phyloP scores from a whole-genome alignment of 2,797 vertebrate genomes.

The Tauraco hartlaubi region DNA sequence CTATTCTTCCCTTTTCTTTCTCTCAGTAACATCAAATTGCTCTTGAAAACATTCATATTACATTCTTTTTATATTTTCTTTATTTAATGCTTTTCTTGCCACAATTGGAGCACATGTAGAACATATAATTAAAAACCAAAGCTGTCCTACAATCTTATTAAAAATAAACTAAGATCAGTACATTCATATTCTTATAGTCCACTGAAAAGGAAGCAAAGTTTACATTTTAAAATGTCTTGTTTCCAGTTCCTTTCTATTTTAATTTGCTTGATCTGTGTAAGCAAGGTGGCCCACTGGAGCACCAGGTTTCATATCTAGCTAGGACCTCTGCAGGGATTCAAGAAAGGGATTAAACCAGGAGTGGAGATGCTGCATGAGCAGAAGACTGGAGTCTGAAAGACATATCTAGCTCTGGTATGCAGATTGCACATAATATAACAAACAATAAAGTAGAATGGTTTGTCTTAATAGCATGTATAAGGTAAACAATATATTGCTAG shows the following conservation, averaged over 20 bases:
- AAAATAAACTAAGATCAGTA: background rate
- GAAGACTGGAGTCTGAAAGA: background rate
- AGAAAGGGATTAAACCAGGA: background rate
- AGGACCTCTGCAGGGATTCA: background rate
- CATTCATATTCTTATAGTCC: background rate
- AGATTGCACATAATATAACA: background rate
- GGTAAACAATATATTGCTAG: background rate
- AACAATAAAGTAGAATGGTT: background rate
- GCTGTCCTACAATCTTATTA: background rate
- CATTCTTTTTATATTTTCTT: background rate
- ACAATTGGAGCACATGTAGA: background rate
- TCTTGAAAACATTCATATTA: background rate
- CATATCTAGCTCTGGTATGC: rapidly evolving
- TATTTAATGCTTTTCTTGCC: background rate
- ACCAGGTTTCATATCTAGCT: background rate
- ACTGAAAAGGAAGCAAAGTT: background rate
- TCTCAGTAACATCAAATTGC: background rate
- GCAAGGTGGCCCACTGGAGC: background rate
- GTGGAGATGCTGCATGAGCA: background rate
- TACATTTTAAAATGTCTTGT: background rate
- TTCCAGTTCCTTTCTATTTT: background rate
- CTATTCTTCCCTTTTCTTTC: background rate
- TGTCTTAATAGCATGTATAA: background rate
- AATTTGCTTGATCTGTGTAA: background rate
- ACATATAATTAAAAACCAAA: background rate